Conservation (phyloP, 2,888 invertebrate species). For the Cephus rjabovi region DNA sequence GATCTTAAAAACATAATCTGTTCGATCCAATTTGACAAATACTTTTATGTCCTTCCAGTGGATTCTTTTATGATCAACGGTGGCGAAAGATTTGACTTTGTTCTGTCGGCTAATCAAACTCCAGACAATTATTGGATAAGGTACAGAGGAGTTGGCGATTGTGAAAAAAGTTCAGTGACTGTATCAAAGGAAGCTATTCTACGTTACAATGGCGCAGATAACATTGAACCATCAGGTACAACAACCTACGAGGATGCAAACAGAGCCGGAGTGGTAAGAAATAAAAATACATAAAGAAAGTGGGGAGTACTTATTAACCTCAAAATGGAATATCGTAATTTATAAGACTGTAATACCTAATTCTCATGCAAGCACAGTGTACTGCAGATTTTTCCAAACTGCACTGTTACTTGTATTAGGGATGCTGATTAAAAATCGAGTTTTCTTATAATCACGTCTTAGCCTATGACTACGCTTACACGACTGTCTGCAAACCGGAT, state of each 20-base stretch:
- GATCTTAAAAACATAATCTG: not conserved
- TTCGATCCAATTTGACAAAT: not conserved
- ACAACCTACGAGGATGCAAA: conserved; percentile 40
- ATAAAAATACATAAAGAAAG: too few relatives aligned
- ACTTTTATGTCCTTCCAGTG: conserved; percentile 32
- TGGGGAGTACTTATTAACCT: too few relatives aligned
- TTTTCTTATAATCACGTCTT: too few relatives aligned
- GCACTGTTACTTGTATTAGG: too few relatives aligned
- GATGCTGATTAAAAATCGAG: too few relatives aligned
- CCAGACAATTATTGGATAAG: conserved; percentile 66
- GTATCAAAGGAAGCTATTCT: conserved; percentile 37
- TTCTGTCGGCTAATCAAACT: conserved; percentile 59
- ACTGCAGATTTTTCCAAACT: too few relatives aligned
- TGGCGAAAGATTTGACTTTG: conserved; percentile 68
- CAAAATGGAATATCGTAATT: too few relatives aligned
- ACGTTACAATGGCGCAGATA: conserved; percentile 29
- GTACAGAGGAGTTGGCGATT: conserved; percentile 60
- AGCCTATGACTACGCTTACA: too few relatives aligned
- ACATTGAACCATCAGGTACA: conserved; percentile 25
- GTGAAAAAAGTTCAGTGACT: conserved; percentile 17
- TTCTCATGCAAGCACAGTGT: too few relatives aligned
- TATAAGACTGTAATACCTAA: too few relatives aligned
- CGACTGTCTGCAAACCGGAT: too few relatives aligned
- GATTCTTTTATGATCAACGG: conserved; percentile 64
- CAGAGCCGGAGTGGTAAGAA: conserved; percentile 47